Conservation (phyloP, 2,797 vertebrate genomes). For the Antrozous pallidus region DNA sequence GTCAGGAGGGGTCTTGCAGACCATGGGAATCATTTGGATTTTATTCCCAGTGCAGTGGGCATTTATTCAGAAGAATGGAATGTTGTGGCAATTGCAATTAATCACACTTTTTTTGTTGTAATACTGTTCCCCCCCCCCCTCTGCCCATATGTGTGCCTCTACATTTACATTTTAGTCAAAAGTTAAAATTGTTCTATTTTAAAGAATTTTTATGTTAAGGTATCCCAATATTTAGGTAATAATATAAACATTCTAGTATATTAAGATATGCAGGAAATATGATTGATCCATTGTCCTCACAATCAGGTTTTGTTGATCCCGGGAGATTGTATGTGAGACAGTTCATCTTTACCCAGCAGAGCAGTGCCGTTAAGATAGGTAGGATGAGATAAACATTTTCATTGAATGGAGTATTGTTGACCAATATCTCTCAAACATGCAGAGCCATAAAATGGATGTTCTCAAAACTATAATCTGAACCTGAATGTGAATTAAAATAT, state of each 20-base stretch:
- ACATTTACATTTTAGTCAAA: not conserved
- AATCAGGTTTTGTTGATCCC: not conserved
- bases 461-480: not conserved
- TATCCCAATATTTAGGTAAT: not conserved
- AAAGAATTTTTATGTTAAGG: not conserved
- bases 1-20: not conserved
- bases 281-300: not conserved
- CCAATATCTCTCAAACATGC: not conserved
- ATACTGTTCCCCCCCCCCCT: not conserved
- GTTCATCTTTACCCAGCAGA: not conserved
- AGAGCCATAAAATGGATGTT: not conserved
- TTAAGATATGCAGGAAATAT: not conserved
- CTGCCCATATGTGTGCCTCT: not conserved
- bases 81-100: not conserved
- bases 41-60: not conserved
- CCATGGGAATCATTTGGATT: not conserved
- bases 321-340: not conserved
- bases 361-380: not conserved
- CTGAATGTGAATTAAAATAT: not conserved
- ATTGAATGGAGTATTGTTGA: not conserved
- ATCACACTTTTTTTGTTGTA: not conserved
- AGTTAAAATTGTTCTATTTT: not conserved
- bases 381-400: not conserved
- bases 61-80: not conserved
- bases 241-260: not conserved